Percentiles rank a stretch among this genome's conserved stretches.
phyloP scores from a whole-genome alignment of 1,140 invertebrate genomes.

The Papilio polytes region DNA sequence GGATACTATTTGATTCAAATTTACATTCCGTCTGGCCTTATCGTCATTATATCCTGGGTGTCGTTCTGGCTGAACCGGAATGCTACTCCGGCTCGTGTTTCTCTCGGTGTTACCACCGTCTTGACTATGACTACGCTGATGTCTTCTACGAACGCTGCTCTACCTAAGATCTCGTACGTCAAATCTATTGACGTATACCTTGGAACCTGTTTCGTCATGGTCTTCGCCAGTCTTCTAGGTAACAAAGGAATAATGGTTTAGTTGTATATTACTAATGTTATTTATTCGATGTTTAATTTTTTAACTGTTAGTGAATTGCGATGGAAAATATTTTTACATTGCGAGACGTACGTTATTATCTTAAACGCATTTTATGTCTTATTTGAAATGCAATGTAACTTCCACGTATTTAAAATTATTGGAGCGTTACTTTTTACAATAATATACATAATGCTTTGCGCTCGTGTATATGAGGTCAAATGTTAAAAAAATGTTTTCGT shows the following conservation, averaged over 20 bases:
- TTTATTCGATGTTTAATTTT: conserved; percentile 16
- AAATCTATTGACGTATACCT: conserved; percentile 99
- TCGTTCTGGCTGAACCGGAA: conserved; percentile 97
- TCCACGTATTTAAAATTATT: background rate
- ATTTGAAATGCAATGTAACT: background rate
- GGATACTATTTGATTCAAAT: conserved; percentile 99
- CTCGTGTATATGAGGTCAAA: background rate
- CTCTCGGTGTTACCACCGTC: conserved; percentile 98
- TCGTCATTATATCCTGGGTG: conserved; percentile 99
- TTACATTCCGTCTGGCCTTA: conserved; percentile 99
- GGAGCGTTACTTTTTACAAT: conserved; percentile 32
- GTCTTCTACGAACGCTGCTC: conserved; percentile 98
- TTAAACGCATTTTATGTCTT: background rate
- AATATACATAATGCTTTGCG: conserved; percentile 42
- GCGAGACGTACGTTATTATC: background rate
- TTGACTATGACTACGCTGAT: conserved; percentile 99
- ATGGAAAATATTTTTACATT: background rate
- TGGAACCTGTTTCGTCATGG: conserved; percentile 98
- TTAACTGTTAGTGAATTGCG: background rate
- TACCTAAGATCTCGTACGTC: conserved; percentile 99
- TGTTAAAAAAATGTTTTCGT: conserved; percentile 44
- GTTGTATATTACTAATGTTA: background rate
- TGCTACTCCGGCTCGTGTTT: conserved; percentile 97
- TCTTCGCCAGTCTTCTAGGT: conserved; percentile 96
- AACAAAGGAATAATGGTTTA: conserved; percentile 64